Evolutionary conservation across 1,140 invertebrate species (phyloP), one percentile per base, ranked within the genome.

Genomic region (Drosophila asahinai): DNA sequence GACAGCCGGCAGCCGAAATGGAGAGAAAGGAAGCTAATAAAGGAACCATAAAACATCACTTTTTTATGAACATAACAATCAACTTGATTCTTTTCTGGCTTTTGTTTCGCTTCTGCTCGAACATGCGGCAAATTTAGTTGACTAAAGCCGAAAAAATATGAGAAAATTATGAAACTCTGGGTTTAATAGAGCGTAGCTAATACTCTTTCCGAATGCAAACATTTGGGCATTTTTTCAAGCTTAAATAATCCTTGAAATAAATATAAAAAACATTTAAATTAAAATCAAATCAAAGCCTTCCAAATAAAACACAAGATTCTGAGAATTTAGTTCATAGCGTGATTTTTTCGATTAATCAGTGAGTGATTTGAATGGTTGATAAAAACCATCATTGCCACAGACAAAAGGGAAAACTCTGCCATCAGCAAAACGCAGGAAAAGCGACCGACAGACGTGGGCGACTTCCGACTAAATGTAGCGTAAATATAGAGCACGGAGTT

Each of bases 21-120:
- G 55, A 65, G 55, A 65, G 33, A 30, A 47, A 25, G 45, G 59
- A 55, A 62, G 48, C 59, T 70, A 78, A 82, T 86, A 82, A 82
- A 86, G 45, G 68, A 83, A 57, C 80, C 60, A 89, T 87, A 89
- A 87, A 83, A 89, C 70, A 89, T 68, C 49, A 64, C 66, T 78
- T 70, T 71, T 64, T 45, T 71, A 55, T 52, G 52, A 64, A 83
- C 82, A 71, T 48, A 52, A 72, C 55, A 71, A 76, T 70, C 47
- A 78, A 72, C 36, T 73, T 25, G 33, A 47, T 67, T 71, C 7
- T 5, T n/a, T 42, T 47, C 45, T 36, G 11, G 3, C 1, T 54
- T 73, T 38, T 49, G 8, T 42, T 54, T 48, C 22, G 25, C 45
- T 55, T 63, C 51, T 62, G 40, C 47, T 67, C 62, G 63, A 61